Conservation (phyloP, 2,888 invertebrate species). For the Galerucella nymphaeae region DNA sequence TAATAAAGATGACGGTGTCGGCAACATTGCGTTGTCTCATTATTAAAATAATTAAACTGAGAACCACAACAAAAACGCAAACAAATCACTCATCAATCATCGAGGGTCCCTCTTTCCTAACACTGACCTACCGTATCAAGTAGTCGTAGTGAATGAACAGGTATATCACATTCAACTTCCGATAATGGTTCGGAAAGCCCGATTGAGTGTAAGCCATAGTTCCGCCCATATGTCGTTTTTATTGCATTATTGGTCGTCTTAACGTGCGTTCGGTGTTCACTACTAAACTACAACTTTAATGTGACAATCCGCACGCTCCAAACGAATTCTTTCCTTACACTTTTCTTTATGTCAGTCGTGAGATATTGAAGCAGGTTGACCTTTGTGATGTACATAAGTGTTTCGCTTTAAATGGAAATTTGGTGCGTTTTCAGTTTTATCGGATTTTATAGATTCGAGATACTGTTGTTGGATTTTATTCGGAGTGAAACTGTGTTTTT, state of each 20-base stretch:
- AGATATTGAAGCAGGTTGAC: slow-evolving; percentile 28
- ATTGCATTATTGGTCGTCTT: slow-evolving; percentile 60
- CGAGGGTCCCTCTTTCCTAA: slow-evolving; percentile 43
- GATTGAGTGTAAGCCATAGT: slow-evolving; percentile 58
- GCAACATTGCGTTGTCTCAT: slow-evolving; percentile 29
- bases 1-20: background rate
- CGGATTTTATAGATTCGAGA: background rate
- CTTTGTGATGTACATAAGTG: background rate
- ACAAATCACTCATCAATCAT: slow-evolving; percentile 43
- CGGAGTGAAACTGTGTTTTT: no score
- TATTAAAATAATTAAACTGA: slow-evolving; percentile 23
- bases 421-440: background rate
- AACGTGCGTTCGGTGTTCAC: slow-evolving; percentile 51
- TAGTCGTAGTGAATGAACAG: slow-evolving; percentile 50
- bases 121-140: slow-evolving; percentile 60
- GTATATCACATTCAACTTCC: slow-evolving; percentile 59
- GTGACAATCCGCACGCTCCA: slow-evolving; percentile 61
- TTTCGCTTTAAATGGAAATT: background rate
- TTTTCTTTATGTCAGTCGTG: background rate
- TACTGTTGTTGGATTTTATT: no score
- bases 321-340: slow-evolving; percentile 37
- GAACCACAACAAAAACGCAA: slow-evolving; percentile 34
- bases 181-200: slow-evolving; percentile 56
- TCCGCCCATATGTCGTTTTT: slow-evolving; percentile 60
- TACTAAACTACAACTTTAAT: slow-evolving; percentile 54